Conservation (phyloP, 2,113 vertebrate genomes). For the Pleuronectes platessa region DNA sequence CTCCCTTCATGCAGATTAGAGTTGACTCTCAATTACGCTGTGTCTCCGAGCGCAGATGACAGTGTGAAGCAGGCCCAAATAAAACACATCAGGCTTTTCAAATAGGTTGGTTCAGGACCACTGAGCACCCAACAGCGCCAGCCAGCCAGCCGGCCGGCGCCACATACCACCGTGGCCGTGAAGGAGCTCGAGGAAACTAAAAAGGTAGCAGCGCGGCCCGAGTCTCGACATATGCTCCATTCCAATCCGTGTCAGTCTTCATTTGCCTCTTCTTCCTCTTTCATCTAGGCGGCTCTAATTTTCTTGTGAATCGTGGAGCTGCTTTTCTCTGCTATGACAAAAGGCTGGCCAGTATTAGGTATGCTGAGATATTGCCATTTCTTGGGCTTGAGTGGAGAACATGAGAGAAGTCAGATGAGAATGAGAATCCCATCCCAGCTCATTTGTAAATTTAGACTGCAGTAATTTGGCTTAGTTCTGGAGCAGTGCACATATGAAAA, state of each 20-base stretch:
- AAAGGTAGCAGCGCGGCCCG: conserved; percentile 55
- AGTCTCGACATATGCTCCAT: conserved; percentile 92
- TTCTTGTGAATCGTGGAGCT: not conserved
- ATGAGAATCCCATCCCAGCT: conserved; percentile 15
- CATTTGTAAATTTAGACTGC: conserved; percentile 85
- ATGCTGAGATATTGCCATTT: conserved; percentile 83
- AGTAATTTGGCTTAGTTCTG: conserved; percentile 86
- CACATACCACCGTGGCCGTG: conserved; percentile 58
- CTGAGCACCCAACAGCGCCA: conserved; percentile 90
- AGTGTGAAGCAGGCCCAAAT: conserved; percentile 85
- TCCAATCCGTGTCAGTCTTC: conserved; percentile 93
- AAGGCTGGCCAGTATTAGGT: conserved; percentile 54
- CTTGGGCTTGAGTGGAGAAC: not conserved
- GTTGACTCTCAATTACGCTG: conserved; percentile 93
- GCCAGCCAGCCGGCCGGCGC: conserved; percentile 77
- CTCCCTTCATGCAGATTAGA: conserved; percentile 89
- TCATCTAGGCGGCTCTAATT: conserved; percentile 25
- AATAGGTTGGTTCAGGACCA: conserved; percentile 96
- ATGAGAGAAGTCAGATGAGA: not conserved
- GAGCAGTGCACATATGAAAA: conserved; percentile 81
- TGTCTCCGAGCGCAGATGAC: conserved; percentile 90
- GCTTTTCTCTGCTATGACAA: not conserved
- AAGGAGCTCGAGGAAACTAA: conserved; percentile 65
- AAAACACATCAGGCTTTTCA: conserved; percentile 93
- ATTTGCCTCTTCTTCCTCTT: conserved; percentile 88